Percentiles rank a stretch among this genome's conserved stretches.
Evolutionary conservation across 1,140 invertebrate species (phyloP).

Genomic region (Galleria mellonella): DNA sequence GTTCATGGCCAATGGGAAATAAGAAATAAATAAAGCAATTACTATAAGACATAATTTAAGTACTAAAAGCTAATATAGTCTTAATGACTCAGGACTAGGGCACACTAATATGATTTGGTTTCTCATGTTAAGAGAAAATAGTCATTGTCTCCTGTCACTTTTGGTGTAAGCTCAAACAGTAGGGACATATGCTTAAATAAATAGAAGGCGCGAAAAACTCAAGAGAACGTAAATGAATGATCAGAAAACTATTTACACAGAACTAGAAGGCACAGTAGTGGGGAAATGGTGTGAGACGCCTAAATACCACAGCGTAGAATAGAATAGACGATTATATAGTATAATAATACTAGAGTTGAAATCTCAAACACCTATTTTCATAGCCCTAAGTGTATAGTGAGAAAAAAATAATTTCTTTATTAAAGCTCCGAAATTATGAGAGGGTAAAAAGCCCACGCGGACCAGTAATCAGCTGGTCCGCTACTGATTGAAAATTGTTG

Average conservation of each 20-base stretch:
- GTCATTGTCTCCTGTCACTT: conserved; percentile 9
- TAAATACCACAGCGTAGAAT: conserved; percentile 10
- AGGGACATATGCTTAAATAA: not conserved
- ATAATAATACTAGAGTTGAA: conserved; percentile 11
- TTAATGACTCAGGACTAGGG: conserved; percentile 36
- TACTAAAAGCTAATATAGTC: conserved; percentile 15
- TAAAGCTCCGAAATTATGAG: conserved; percentile 18
- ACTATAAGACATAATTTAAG: not conserved
- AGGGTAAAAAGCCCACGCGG: conserved; percentile 9
- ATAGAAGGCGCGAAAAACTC: not conserved
- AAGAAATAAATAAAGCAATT: not conserved
- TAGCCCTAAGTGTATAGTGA: conserved; percentile 11
- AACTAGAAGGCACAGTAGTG: conserved; percentile 69
- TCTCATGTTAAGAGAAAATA: not conserved
- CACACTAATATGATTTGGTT: conserved; percentile 29
- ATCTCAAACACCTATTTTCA: conserved; percentile 7
- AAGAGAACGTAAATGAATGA: conserved; percentile 7
- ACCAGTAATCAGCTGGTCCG: conserved; percentile 10
- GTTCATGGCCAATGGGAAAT: not conserved
- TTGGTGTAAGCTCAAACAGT: conserved; percentile 3
- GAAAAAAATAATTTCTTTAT: conserved; percentile 10
- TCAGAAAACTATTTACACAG: conserved; percentile 46
- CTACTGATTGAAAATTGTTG: conserved; percentile 16
- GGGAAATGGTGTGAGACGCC: conserved; percentile 34
- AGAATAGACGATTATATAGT: conserved; percentile 6